Evolutionary conservation across 1,140 invertebrate species (phyloP).

Genomic region (Orius laevigatus): DNA sequence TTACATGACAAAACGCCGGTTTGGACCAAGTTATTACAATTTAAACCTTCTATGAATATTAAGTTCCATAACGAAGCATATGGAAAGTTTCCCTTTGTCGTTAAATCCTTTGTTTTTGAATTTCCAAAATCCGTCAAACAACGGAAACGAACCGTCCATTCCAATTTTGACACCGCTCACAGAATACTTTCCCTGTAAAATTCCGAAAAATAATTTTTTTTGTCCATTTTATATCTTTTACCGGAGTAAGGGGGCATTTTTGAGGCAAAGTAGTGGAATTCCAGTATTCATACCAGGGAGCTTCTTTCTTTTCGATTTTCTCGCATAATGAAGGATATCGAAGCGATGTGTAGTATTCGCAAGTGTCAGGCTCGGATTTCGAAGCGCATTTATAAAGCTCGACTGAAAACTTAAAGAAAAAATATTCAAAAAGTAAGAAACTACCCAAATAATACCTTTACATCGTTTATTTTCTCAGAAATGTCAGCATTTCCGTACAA

Average conservation of each 20-base stretch:
- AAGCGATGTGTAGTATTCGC: conserved; percentile 2
- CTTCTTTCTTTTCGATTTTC: background rate
- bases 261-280: background rate
- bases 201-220: background rate
- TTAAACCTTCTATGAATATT: background rate
- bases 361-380: conserved; percentile 4
- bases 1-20: no score
- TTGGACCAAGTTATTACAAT: background rate
- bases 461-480: background rate
- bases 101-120: background rate
- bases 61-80: conserved; percentile 6
- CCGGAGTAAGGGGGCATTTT: background rate
- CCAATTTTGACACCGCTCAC: conserved; percentile 3
- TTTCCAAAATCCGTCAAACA: conserved; percentile 1
- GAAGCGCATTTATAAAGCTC: conserved; percentile 5
- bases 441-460: conserved; percentile 1
- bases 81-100: background rate
- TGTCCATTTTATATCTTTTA: background rate
- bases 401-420: background rate
- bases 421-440: background rate
- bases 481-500: background rate
- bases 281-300: conserved; percentile 1
- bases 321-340: background rate
- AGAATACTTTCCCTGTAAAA: background rate
- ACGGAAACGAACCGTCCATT: background rate